A percentile compares a stretch with the other conserved stretches of the same genome.
These are phyloP conservation scores for Harmothoe impar DNA, from an alignment of 2,888 invertebrate genomes.

Conservation along the genomic window DNA sequence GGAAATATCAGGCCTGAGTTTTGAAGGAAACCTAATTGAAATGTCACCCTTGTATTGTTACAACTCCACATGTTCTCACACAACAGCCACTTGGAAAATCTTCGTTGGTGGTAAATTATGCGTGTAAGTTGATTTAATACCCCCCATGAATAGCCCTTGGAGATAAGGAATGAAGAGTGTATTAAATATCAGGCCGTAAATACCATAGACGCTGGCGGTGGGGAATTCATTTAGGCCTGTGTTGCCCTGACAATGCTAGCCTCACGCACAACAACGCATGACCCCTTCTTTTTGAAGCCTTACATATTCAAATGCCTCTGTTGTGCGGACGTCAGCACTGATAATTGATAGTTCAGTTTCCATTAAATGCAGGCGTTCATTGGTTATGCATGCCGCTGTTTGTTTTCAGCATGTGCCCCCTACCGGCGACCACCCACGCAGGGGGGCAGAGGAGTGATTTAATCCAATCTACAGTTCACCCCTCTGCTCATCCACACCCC, in stretches of 20 bases:
- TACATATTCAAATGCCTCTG: constrained; percentile 40
- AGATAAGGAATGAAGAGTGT: not conserved
- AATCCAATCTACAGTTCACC: constrained; percentile 24
- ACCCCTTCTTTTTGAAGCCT: constrained; percentile 13
- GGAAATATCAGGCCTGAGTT: too few species aligned
- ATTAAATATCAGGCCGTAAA: constrained; percentile 30
- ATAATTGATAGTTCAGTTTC: constrained; percentile 50
- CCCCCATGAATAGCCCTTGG: not conserved
- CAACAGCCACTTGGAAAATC: not conserved
- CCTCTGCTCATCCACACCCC: not conserved
- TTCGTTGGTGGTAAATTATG: not conserved
- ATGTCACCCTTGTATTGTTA: too few species aligned
- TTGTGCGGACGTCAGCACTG: not conserved
- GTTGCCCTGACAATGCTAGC: not conserved
- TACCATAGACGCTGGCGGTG: not conserved
- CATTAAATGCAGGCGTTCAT: constrained; percentile 1
- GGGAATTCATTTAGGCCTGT: constrained; percentile 19
- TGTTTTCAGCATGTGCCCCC: constrained; percentile 41
- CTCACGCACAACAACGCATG: not conserved
- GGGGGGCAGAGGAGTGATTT: constrained; percentile 12
- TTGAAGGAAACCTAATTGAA: too few species aligned
- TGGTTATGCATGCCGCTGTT: constrained; percentile 51
- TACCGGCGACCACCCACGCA: constrained; percentile 46
- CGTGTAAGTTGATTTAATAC: not conserved
- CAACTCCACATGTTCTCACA: too few species aligned